These are phyloP conservation scores for Theristicus caerulescens DNA, from an alignment of 2,113 vertebrate genomes.

Conservation along the genomic window DNA sequence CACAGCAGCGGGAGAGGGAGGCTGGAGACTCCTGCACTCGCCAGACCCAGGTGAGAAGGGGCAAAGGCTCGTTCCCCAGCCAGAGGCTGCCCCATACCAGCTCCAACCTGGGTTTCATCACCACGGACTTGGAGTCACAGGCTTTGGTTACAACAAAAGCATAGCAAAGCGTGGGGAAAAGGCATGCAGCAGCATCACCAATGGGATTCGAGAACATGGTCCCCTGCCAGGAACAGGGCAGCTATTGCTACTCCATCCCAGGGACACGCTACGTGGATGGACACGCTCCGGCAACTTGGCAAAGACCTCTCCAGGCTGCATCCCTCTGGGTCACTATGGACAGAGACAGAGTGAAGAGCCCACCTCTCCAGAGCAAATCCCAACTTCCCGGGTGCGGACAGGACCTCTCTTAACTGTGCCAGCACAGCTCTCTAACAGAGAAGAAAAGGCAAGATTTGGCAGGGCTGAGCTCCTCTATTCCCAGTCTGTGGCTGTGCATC, in stretches of 20 bases:
- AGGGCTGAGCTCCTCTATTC: not conserved
- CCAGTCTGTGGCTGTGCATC: fast-evolving
- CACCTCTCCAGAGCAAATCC: not conserved
- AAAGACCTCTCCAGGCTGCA: not conserved
- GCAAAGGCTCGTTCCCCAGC: not conserved
- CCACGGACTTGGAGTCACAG: not conserved
- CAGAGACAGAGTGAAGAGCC: not conserved
- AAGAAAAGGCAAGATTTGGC: not conserved
- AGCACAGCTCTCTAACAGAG: not conserved
- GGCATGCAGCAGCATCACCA: not conserved
- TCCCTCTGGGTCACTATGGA: fast-evolving
- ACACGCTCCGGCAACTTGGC: fast-evolving
- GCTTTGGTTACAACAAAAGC: not conserved
- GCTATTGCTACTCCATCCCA: not conserved
- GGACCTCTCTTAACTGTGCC: not conserved
- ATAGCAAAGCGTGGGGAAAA: fast-evolving
- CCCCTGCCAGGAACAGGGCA: not conserved
- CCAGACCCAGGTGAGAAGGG: not conserved
- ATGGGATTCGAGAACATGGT: not conserved
- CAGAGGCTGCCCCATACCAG: not conserved
- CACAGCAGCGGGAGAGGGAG: not conserved
- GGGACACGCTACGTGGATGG: not conserved
- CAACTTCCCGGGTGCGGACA: not conserved
- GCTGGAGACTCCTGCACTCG: not conserved
- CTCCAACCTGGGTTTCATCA: not conserved